These are phyloP conservation scores for Mesorhabditis sp. DNA, from an alignment of 2,888 invertebrate species.

Conservation along the genomic window DNA sequence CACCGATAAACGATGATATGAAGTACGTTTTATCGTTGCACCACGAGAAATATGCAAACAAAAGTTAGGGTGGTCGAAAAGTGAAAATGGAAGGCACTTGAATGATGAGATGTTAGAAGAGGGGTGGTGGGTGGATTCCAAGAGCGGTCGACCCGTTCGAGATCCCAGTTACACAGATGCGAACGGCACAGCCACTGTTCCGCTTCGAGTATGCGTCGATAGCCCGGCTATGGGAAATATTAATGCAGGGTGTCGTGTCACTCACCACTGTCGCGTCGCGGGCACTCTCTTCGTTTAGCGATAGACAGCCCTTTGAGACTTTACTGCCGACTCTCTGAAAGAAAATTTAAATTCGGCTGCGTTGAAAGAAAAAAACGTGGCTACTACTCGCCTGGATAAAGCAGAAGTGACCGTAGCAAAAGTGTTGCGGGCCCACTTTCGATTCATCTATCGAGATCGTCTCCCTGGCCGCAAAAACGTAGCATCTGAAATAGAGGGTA, in stretches of 20 bases:
- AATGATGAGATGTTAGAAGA: background rate
- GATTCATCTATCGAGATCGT: background rate
- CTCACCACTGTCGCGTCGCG: background rate
- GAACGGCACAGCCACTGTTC: conserved; percentile 46
- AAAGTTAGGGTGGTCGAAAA: background rate
- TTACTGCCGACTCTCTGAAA: conserved; percentile 21
- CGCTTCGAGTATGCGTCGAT: conserved; percentile 38
- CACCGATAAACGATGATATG: background rate
- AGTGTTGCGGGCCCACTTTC: conserved; percentile 28
- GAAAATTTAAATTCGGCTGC: background rate
- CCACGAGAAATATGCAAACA: background rate
- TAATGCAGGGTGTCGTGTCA: background rate
- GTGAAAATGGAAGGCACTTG: background rate
- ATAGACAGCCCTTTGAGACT: conserved; percentile 31
- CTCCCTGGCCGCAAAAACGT: no score
- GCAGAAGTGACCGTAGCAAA: conserved; percentile 45
- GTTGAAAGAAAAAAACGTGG: background rate
- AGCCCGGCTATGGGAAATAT: conserved; percentile 26
- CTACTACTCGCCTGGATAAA: conserved; percentile 23
- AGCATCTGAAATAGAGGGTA: no score
- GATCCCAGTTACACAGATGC: conserved; percentile 42
- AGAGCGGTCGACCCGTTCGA: conserved; percentile 17
- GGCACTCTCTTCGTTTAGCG: conserved; percentile 30
- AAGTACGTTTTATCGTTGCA: background rate
- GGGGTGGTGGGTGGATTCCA: background rate